Base-by-base conservation (phyloP, 2,888 invertebrate species). In the Rhagonycha lutea region DNA sequence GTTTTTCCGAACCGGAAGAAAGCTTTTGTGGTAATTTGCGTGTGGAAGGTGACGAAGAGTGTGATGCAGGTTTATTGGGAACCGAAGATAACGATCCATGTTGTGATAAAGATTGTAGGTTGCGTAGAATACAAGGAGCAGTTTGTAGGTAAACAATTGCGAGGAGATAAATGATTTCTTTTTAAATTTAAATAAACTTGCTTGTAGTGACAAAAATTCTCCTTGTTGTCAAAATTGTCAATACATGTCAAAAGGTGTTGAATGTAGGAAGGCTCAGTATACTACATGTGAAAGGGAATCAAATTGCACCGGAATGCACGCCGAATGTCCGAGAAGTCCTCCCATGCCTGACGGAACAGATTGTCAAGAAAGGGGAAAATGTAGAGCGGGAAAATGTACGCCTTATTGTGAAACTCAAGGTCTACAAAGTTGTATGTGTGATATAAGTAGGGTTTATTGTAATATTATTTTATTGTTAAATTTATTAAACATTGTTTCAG, bases 11-110 rank as follows among this genome's bases (percentile, higher is more conserved):
- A 88, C 97, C 97, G 0, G 96, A 97, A 87, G 96, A 96, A 88
- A 96, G 97, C 72, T 97, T 98, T 88, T 99, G 98, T 87, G 98
- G 98, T 9, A 98, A 99, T 89, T 90, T 97, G 79, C 91, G 98
- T 11, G 98, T 98, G 0, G 97, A 99, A 87, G 96, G 96, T 3
- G 97, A 96, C 80, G 98, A 99, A 87, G 96, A 98, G 87, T 99
- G 98, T 86, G 98, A 99, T 86, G 98, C 97, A 26, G 98, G 98
- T 1, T 89, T 98, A 28, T 89, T 98, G 7, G 97, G 97, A 18
- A 96, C 96, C 0, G 97, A 97, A 87, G 96, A 97, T 85, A 96
- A 96, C 83, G 98, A 98, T 86, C 92, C 94, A 76, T 98, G 98
- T 86, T 98, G 98, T 87, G 95, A 96, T 85, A 96, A 96, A 87